Evolutionary conservation across 1,140 invertebrate species (phyloP), one percentile per base, ranked within the genome.

Genomic region (Venustaconcha ellipsiformis): DNA sequence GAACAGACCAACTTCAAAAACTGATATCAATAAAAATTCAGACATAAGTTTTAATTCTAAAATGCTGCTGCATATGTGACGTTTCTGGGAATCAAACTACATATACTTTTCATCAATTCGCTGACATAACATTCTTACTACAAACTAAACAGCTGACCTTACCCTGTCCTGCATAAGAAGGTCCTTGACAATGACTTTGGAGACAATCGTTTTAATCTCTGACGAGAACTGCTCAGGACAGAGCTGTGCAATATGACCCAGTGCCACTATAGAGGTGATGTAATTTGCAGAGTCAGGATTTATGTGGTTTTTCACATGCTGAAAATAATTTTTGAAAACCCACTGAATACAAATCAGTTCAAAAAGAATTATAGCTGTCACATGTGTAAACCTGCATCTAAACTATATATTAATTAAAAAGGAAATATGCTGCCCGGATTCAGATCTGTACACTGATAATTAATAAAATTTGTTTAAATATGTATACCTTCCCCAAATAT

Each of bases 101-200:
- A 23, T 65, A 26, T 23, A 65, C 1, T 15, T n/a, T 65, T 6
- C 30, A 23, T 20, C 48, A 5, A 68, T 37, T 37, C 13, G 57
- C 5, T 6, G 8, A 48, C 2, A 59, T 11, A 37, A 37, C 37
- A 1, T 37, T 37, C 37, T 37, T 8, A 37, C 8, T 0, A 37
- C 37, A 37, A 8, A 37, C 37, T 37, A 0, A 1, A 1, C 37
- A 37, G 37, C 37, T 37, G 20, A 5, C 68, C 82, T 79, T 82
- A 89, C 89, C 82, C 86, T 84, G 86, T 96, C 95, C 86, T 97
- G 95, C 79, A 98, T 96, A 26, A 99, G 90, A 1, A 99, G 92
- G 86, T 98, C 96, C 91, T 98, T 98, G 1, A 99, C 96, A 87
- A 99, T 96, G 91, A 96, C 95, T 90, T 97, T 94, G 6, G 96